Base-by-base conservation (phyloP, 2,888 invertebrate genomes). In the Acanthococcus lagerstroemiae region DNA sequence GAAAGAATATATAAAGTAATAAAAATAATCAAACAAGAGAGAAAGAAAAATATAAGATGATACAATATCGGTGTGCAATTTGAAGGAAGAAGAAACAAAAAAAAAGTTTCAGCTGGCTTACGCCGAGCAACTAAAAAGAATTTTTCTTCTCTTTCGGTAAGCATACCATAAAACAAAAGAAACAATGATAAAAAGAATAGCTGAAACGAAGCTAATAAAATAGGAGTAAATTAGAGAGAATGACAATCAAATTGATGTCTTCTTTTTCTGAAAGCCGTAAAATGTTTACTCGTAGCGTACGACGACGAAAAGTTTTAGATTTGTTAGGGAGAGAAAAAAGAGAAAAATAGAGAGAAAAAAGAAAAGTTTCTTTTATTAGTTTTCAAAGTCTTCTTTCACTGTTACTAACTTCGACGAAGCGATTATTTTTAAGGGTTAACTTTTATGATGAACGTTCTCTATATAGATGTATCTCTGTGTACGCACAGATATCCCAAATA, bases 151-250 rank as follows among this genome's bases (percentile, higher is more conserved):
- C 37, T 37, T n/a, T 3, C 37, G n/a, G n/a, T 37, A 37, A 37
- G 37, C 12, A 37, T 37, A 37, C n/a, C n/a, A 37, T 37, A 52
- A 63, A 52, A 63, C 37, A 63, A 63, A 52, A 52, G 54, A 63
- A 63, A 37, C 52, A 52, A 54, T 44, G 52, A 63, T 37, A 52
- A 63, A 63, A 55, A 19, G 63, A 63, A 63, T 24, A 24, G 63
- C 50, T 63, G 52, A 63, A 52, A 63, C 63, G 63, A 63, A 63
- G 63, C 63, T 63, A 63, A 63, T 63, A 63, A 63, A 63, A 63
- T 63, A 63, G 63, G 63, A 63, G 63, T 63, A 63, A 63, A 63
- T 63, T 63, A 63, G 63, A 63, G 63, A 50, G 63, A 63, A 63
- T 63, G 63, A 52, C 63, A 63, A 63, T 52, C 63, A 63, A 63